Evolutionary conservation across 1,140 invertebrate species (phyloP).

Genomic region (Drosophila orena): DNA sequence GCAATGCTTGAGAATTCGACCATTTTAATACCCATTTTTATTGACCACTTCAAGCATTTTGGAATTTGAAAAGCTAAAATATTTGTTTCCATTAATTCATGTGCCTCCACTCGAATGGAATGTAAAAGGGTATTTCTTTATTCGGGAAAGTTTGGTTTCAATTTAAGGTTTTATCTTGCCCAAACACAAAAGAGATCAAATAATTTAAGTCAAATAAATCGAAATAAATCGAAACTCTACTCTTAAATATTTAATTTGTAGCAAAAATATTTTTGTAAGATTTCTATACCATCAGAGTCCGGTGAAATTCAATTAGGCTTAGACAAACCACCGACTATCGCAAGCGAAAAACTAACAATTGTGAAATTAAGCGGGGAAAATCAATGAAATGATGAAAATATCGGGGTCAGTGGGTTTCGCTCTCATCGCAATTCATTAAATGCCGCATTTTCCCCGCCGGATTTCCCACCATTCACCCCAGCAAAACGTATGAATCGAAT

Average conservation of each 20-base stretch:
- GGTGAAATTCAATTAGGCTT: not conserved
- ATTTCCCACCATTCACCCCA: conserved; percentile 2
- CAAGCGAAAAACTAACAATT: not conserved
- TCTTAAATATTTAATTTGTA: too few species aligned
- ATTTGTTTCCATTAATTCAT: too few species aligned
- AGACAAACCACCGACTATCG: not conserved
- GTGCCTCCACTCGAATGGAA: too few species aligned
- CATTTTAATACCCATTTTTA: not conserved
- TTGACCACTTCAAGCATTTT: not conserved
- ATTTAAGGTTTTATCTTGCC: too few species aligned
- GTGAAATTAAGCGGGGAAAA: conserved; percentile 4
- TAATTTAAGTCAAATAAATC: not conserved
- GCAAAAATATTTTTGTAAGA: too few species aligned
- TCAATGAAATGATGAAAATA: conserved; percentile 5
- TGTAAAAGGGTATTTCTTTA: too few species aligned
- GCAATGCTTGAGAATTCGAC: not conserved
- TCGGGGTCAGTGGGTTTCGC: not conserved
- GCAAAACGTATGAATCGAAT: conserved; percentile 15
- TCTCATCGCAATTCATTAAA: conserved; percentile 22
- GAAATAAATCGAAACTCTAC: not conserved
- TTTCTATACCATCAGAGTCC: not conserved
- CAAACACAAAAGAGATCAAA: too few species aligned
- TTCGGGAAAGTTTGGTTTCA: too few species aligned
- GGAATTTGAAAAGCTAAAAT: not conserved
- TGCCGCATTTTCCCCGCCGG: not conserved